A percentile compares a stretch with the other conserved stretches of the same genome.
phyloP scores from a whole-genome alignment of 2,888 invertebrate genomes.

The Ichneumon xanthorius region DNA sequence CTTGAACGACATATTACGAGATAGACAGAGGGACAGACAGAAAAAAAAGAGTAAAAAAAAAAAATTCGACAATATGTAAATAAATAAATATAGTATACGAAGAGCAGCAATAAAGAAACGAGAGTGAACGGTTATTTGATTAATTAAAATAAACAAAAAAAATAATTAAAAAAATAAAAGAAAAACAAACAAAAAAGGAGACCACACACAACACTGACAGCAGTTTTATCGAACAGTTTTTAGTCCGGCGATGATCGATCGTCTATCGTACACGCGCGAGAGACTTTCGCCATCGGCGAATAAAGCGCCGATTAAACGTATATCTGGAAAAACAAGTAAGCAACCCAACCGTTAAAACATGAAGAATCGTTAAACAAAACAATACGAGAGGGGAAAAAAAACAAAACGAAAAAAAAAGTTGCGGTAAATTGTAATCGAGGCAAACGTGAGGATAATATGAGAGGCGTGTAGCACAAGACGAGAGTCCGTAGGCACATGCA shows the following conservation, averaged over 20 bases:
- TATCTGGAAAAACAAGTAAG: conserved; percentile 84
- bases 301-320: conserved; percentile 81
- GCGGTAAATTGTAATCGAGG: conserved; percentile 74
- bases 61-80: conserved; percentile 20
- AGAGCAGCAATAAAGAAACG: conserved; percentile 46
- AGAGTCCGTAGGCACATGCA: conserved; percentile 82
- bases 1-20: conserved; percentile 75
- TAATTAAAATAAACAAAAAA: conserved; percentile 29
- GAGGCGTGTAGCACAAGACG: conserved; percentile 75
- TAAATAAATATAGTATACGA: conserved; percentile 35
- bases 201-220: conserved; percentile 74
- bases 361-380: conserved; percentile 74
- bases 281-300: conserved; percentile 63
- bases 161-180: conserved; percentile 70
- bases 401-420: conserved; percentile 58
- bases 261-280: conserved; percentile 62
- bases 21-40: conserved; percentile 39
- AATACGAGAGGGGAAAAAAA: conserved; percentile 63
- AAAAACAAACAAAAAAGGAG: conserved; percentile 72
- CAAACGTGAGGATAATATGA: conserved; percentile 63
- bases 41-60: conserved; percentile 36
- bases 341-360: conserved; percentile 82
- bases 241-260: conserved; percentile 64
- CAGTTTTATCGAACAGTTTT: conserved; percentile 82
- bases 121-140: conserved; percentile 50